Evolutionary conservation across 2,888 invertebrate species (phyloP).

Genomic region (Pharmacophagus antenor): DNA sequence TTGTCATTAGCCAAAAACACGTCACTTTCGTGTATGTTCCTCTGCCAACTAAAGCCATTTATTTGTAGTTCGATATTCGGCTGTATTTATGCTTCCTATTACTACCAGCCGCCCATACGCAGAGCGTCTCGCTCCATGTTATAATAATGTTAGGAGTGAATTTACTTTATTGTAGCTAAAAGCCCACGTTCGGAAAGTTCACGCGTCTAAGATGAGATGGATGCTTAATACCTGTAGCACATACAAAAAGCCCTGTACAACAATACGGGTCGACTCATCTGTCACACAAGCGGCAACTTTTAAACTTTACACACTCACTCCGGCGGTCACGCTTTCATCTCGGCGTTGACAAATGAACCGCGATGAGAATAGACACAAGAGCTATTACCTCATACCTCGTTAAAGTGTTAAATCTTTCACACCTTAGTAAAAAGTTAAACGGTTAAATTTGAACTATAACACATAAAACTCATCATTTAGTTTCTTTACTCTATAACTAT

Average conservation of each 20-base stretch:
- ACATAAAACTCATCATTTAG: constrained; percentile 60
- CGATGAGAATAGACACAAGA: constrained; percentile 67
- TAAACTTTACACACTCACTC: constrained; percentile 33
- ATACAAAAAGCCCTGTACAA: constrained; percentile 43
- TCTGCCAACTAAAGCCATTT: too few relatives aligned
- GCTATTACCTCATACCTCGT: constrained; percentile 68
- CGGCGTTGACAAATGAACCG: constrained; percentile 70
- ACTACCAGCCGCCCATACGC: too few relatives aligned
- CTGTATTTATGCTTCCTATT: too few relatives aligned
- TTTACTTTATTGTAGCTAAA: neutral
- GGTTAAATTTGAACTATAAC: constrained; percentile 53
- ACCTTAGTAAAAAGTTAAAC: constrained; percentile 62
- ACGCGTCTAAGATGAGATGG: neutral
- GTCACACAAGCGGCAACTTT: constrained; percentile 34
- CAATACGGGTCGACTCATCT: constrained; percentile 45
- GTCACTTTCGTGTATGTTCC: too few relatives aligned
- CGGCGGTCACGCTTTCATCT: constrained; percentile 60
- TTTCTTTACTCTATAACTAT: too few relatives aligned
- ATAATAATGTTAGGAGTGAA: too few relatives aligned
- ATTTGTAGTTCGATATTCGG: too few relatives aligned
- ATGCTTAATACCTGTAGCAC: constrained; percentile 5
- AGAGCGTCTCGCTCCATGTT: too few relatives aligned
- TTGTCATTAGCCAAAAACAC: too few relatives aligned
- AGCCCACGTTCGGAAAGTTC: neutral
- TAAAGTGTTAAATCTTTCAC: constrained; percentile 56